These are phyloP conservation scores for Drosophila colorata DNA, from an alignment of 2,888 invertebrate species.

Conservation along the genomic window DNA sequence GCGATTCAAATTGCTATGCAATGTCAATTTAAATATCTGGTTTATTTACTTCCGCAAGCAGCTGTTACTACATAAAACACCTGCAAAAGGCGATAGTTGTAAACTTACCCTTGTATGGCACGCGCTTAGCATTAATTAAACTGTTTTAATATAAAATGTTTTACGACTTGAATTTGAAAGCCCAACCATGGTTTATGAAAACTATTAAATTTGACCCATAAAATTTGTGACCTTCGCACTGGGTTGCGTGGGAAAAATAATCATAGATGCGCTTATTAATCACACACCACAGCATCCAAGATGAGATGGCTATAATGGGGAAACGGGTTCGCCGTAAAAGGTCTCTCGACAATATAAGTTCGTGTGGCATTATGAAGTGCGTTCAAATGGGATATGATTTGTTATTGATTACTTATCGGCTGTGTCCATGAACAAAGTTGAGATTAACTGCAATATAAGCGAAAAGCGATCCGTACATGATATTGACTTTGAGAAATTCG, in stretches of 20 bases:
- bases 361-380: background rate
- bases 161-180: constrained; percentile 22
- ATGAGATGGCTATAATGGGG: constrained; percentile 9
- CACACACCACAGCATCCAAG: constrained; percentile 5
- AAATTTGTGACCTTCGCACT: constrained; percentile 11
- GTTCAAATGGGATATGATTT: background rate
- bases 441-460: constrained; percentile 15
- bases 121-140: constrained; percentile 40
- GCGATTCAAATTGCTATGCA: background rate
- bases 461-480: background rate
- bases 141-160: background rate
- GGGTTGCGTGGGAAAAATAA: constrained; percentile 47
- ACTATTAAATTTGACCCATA: constrained; percentile 24
- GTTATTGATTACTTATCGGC: constrained; percentile 24
- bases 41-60: constrained; percentile 25
- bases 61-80: constrained; percentile 5
- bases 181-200: background rate
- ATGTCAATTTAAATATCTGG: background rate
- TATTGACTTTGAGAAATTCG: constrained; percentile 28
- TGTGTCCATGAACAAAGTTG: constrained; percentile 15
- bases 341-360: background rate
- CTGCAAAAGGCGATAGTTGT: constrained; percentile 11
- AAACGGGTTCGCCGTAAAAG: constrained; percentile 4
- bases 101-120: constrained; percentile 30
- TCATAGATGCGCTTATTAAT: constrained; percentile 33